Percentiles rank a stretch among this genome's conserved stretches.
These are phyloP conservation scores for Podarcis siculus DNA, from an alignment of 2,797 vertebrate genomes.

Conservation along the genomic window DNA sequence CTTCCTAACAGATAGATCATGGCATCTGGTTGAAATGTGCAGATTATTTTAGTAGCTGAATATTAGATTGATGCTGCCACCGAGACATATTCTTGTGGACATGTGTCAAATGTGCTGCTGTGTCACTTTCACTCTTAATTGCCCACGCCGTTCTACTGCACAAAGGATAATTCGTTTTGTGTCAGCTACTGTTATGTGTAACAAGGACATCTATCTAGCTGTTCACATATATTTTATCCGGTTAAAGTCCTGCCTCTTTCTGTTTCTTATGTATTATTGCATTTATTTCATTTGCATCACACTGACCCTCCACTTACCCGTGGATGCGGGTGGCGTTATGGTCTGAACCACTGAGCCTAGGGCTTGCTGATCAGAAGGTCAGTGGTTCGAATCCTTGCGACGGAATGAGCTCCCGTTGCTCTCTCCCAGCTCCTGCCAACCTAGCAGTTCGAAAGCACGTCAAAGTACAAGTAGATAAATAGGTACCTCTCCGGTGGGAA, in stretches of 20 bases:
- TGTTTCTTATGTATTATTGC: not conserved
- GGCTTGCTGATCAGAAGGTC: too few species aligned
- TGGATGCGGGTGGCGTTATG: fast-evolving
- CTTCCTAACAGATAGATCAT: not conserved
- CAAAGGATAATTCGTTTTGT: slow-evolving; percentile 12
- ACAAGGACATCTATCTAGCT: slow-evolving; percentile 4
- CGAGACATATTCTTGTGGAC: not conserved
- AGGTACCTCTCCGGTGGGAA: too few species aligned
- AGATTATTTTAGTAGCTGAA: slow-evolving; percentile 14
- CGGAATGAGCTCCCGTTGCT: too few species aligned
- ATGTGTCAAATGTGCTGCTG: not conserved
- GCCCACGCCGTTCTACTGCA: slow-evolving; percentile 28
- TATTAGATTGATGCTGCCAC: not conserved
- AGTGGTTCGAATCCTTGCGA: too few species aligned
- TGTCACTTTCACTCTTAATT: slow-evolving; percentile 34
- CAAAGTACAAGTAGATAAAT: too few species aligned
- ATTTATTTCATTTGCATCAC: not conserved
- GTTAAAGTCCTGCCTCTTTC: not conserved
- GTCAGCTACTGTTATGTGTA: slow-evolving; percentile 10
- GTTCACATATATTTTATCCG: not conserved
- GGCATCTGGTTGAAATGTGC: not conserved
- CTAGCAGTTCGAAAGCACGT: too few species aligned
- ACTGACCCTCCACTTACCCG: not conserved
- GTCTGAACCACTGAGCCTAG: too few species aligned
- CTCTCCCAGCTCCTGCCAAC: too few species aligned